Evolutionary conservation across 2,797 vertebrate genomes (phyloP).

Genomic region (Gouania willdenowi): DNA sequence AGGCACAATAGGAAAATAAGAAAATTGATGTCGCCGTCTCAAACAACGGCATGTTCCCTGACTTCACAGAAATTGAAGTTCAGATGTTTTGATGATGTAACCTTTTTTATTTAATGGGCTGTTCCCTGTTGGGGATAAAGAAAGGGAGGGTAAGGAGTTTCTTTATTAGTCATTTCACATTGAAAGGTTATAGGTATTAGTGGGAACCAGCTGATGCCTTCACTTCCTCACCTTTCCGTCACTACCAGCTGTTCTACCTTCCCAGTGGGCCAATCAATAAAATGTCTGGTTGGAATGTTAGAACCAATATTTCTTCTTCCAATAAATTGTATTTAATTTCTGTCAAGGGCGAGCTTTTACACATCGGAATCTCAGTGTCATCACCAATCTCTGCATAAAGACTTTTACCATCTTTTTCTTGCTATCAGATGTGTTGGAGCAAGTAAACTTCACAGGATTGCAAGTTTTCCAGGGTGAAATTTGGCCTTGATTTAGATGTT

Average conservation of each 20-base stretch:
- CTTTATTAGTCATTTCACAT: conserved; percentile 35
- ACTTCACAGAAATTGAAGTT: conserved; percentile 59
- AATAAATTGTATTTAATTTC: no score
- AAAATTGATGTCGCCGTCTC: conserved; percentile 61
- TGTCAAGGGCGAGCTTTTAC: no score
- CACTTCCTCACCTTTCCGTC: conserved; percentile 10
- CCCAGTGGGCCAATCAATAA: background rate
- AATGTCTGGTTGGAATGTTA: no score
- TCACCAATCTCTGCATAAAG: no score
- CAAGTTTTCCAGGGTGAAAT: no score
- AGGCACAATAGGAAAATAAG: conserved; percentile 45
- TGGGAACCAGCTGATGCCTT: conserved; percentile 54
- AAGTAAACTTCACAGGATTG: no score
- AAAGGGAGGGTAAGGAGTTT: conserved; percentile 12
- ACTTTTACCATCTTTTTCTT: no score
- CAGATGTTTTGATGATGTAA: conserved; percentile 57
- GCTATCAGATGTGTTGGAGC: no score
- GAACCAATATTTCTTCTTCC: no score
- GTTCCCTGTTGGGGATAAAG: conserved; percentile 30
- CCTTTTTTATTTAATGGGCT: conserved; percentile 38
- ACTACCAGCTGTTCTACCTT: background rate
- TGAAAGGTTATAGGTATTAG: conserved; percentile 55
- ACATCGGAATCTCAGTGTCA: no score
- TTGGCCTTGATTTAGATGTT: no score
- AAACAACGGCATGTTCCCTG: conserved; percentile 38